Evolutionary conservation across 2,113 vertebrate genomes (phyloP).

Genomic region (Taxidea taxus): DNA sequence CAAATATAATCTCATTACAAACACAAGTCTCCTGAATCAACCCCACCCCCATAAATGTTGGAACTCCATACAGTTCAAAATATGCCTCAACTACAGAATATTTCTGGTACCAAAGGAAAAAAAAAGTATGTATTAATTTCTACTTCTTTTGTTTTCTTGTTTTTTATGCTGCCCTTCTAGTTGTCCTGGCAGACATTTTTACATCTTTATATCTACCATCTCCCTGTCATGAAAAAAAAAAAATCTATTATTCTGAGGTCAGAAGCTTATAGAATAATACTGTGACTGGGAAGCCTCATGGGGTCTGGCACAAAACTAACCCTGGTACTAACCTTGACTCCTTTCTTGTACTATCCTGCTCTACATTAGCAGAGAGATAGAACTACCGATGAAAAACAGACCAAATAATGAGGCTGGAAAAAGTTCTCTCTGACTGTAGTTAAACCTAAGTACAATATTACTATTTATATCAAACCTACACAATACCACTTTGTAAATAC

Average conservation of each 20-base stretch:
- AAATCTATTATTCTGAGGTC: neutral
- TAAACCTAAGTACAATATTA: neutral
- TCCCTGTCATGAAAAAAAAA: neutral
- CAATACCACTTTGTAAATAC: neutral
- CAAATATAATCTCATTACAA: neutral
- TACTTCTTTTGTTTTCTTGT: neutral
- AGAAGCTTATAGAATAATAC: conserved; percentile 12
- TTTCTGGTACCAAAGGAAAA: neutral
- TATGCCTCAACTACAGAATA: neutral
- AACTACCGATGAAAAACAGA: neutral
- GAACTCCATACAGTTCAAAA: neutral
- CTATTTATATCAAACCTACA: neutral
- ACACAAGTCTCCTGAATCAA: neutral
- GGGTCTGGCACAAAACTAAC: conserved; percentile 45
- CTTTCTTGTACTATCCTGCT: conserved; percentile 34
- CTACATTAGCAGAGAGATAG: conserved; percentile 31
- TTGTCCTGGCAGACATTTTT: neutral
- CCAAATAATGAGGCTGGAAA: neutral
- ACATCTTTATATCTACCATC: neutral
- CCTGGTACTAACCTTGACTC: neutral
- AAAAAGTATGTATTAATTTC: neutral
- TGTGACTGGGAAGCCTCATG: neutral
- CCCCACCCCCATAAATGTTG: neutral
- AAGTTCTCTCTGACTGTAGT: neutral
- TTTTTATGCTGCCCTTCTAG: neutral